phyloP scores from a whole-genome alignment of 2,113 vertebrate genomes.

The Himantopus leucocephalus region DNA sequence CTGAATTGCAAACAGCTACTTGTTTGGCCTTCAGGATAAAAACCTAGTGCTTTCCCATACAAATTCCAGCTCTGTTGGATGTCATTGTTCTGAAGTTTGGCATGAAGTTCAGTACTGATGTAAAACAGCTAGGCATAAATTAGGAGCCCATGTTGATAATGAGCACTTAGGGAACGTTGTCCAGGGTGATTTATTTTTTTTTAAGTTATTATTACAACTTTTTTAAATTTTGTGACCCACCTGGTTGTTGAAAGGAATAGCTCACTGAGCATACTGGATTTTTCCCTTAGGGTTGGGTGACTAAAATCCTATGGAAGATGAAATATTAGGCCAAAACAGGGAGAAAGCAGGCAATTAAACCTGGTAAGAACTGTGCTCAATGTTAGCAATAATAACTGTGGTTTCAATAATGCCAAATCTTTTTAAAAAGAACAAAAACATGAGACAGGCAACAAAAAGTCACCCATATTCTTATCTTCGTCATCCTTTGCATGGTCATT shows the following conservation, averaged over 20 bases:
- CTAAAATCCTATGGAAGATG: neutral
- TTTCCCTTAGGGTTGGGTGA: neutral
- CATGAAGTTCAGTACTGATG: slow-evolving; percentile 8
- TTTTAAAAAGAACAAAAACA: neutral
- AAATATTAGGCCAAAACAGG: neutral
- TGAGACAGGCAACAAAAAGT: neutral
- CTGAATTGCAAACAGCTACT: slow-evolving; percentile 35
- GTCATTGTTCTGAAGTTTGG: neutral
- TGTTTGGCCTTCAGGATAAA: slow-evolving; percentile 52
- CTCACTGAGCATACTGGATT: neutral
- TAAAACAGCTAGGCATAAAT: slow-evolving; percentile 21
- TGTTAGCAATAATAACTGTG: neutral
- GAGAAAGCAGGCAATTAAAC: neutral
- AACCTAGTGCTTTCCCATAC: slow-evolving; percentile 2
- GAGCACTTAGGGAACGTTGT: neutral
- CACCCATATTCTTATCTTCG: neutral
- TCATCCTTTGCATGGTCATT: neutral
- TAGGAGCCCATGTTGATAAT: neutral
- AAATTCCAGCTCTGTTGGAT: slow-evolving; percentile 46
- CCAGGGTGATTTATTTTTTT: neutral
- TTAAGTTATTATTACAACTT: neutral
- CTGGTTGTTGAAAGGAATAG: neutral
- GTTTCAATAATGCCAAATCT: neutral
- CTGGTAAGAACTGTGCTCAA: neutral
- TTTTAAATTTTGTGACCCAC: neutral